Conservation (phyloP, 2,113 vertebrate species). For the Lynx canadensis region DNA sequence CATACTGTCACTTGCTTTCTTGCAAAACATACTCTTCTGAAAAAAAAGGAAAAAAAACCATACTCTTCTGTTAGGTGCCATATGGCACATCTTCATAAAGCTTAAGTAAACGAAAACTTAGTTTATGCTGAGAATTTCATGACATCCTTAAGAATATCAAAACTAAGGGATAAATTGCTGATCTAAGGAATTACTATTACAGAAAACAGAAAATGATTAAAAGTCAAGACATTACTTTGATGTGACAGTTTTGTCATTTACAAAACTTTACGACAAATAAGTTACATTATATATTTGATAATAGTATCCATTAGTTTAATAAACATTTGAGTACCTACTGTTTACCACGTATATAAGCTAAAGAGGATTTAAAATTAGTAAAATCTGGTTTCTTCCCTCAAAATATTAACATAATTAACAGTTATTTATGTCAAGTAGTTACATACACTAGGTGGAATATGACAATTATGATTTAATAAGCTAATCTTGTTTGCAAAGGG, state of each 20-base stretch:
- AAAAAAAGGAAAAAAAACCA: slow-evolving; percentile 34
- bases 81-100: background rate
- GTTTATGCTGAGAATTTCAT: slow-evolving; percentile 46
- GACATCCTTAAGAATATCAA: slow-evolving; percentile 21
- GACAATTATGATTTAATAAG: background rate
- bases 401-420: slow-evolving; percentile 25
- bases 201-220: slow-evolving; percentile 12
- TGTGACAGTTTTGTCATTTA: background rate
- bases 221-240: background rate
- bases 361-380: slow-evolving; percentile 38
- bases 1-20: background rate
- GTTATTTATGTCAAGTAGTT: background rate
- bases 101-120: slow-evolving; percentile 7
- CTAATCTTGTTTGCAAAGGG: slow-evolving; percentile 39
- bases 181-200: slow-evolving; percentile 37
- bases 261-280: slow-evolving; percentile 43
- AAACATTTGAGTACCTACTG: slow-evolving; percentile 21
- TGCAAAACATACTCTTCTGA: slow-evolving; percentile 1
- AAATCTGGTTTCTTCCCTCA: slow-evolving; percentile 16
- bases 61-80: background rate
- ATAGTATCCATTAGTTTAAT: slow-evolving; percentile 28
- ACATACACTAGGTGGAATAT: background rate
- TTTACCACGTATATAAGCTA: background rate
- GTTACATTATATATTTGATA: slow-evolving; percentile 7
- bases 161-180: background rate